Percentiles rank a stretch among this genome's conserved stretches.
These are phyloP conservation scores for Alca torda DNA, from an alignment of 2,797 vertebrate genomes.

Conservation along the genomic window DNA sequence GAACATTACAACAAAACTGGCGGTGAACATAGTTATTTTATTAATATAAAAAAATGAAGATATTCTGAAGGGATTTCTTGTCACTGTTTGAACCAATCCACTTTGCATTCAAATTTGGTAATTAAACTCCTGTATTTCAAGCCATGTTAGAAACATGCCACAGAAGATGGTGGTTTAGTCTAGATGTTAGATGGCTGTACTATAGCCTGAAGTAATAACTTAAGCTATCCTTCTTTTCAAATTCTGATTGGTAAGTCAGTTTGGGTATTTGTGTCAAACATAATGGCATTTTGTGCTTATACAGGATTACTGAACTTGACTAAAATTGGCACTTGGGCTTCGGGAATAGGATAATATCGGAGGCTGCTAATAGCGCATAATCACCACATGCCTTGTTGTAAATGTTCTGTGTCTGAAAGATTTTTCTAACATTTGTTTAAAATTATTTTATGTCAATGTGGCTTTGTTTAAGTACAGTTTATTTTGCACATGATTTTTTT, in stretches of 20 bases:
- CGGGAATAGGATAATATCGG: neutral
- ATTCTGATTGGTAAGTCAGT: slow-evolving; percentile 20
- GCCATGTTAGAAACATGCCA: neutral
- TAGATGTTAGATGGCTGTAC: neutral
- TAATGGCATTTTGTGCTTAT: slow-evolving; percentile 51
- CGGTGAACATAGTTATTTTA: neutral
- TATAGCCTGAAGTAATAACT: slow-evolving; percentile 6
- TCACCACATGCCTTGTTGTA: neutral
- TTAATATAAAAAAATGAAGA: neutral
- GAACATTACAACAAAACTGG: neutral
- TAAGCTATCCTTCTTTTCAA: neutral
- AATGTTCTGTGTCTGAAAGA: slow-evolving; percentile 2
- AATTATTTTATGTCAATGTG: slow-evolving; percentile 21
- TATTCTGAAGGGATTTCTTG: neutral
- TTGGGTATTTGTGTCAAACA: slow-evolving; percentile 36
- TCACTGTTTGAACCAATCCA: neutral
- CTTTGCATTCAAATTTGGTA: neutral
- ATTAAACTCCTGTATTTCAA: neutral
- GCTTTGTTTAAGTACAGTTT: neutral
- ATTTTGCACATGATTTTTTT: neutral
- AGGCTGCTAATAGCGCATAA: slow-evolving; percentile 35
- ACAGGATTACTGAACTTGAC: slow-evolving; percentile 41
- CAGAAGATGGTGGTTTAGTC: neutral
- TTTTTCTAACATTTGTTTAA: slow-evolving; percentile 24
- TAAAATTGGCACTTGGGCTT: neutral